phyloP scores from a whole-genome alignment of 2,888 invertebrate species.

The Heliconius hortense region DNA sequence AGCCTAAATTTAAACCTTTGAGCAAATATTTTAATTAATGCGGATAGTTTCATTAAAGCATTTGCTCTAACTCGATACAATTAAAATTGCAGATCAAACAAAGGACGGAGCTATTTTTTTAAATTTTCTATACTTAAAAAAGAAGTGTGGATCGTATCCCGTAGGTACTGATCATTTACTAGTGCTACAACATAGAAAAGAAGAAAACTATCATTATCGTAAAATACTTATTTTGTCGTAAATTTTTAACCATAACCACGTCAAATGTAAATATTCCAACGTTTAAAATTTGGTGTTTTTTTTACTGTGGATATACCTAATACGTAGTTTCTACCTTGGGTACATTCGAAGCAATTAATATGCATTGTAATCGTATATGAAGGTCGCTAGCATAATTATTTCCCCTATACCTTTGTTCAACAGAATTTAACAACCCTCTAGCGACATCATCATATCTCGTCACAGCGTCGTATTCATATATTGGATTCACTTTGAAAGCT shows the following conservation, averaged over 20 bases:
- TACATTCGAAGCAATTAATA: conserved; percentile 35
- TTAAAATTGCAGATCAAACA: too few relatives aligned
- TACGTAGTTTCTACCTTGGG: background rate
- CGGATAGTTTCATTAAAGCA: too few relatives aligned
- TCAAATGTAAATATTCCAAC: background rate
- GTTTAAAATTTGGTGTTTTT: background rate
- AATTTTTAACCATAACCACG: too few relatives aligned
- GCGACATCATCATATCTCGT: conserved; percentile 54
- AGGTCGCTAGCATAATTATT: conserved; percentile 43
- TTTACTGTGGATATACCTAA: background rate
- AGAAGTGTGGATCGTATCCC: too few relatives aligned
- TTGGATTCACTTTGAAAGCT: conserved; percentile 8
- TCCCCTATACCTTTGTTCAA: conserved; percentile 42
- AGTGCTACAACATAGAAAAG: too few relatives aligned
- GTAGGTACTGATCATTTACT: too few relatives aligned
- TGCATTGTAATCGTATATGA: conserved; percentile 37
- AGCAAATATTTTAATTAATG: too few relatives aligned
- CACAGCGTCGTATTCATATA: conserved; percentile 54
- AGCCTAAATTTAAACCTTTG: too few relatives aligned
- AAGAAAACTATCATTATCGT: background rate
- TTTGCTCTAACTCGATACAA: too few relatives aligned
- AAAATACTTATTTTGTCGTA: too few relatives aligned
- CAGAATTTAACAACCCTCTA: conserved; percentile 44
- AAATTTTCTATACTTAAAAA: too few relatives aligned
- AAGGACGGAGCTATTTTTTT: too few relatives aligned